Percentiles rank a stretch among this genome's conserved stretches.
phyloP scores from a whole-genome alignment of 1,140 invertebrate species.

The Diabrotica virgifera region DNA sequence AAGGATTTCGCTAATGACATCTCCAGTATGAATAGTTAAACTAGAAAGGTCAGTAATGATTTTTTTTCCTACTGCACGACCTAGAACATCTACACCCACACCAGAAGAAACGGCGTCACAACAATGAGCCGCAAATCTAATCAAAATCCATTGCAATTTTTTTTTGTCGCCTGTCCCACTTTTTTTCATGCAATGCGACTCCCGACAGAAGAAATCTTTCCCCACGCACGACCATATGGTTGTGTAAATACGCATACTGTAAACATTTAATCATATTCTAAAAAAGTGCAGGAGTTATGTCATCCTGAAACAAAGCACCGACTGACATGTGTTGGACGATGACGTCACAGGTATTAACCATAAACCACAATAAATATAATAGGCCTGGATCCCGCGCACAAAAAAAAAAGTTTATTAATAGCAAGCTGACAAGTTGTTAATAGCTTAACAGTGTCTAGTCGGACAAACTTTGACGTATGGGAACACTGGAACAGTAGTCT shows the following conservation, averaged over 20 bases:
- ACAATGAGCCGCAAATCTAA: not conserved
- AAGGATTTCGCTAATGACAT: too few species aligned
- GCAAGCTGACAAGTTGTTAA: too few species aligned
- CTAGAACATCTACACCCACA: too few species aligned
- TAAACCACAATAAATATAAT: too few species aligned
- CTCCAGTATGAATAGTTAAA: too few species aligned
- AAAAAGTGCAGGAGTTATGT: conserved; percentile 2
- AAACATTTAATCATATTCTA: conserved; percentile 1
- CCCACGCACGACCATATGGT: not conserved
- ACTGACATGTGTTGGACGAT: not conserved
- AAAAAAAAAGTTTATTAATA: too few species aligned
- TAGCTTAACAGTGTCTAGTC: too few species aligned
- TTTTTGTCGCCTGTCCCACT: not conserved
- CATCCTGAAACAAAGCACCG: not conserved
- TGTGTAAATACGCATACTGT: not conserved
- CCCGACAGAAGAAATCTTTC: not conserved
- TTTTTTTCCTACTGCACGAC: too few species aligned
- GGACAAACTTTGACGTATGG: too few species aligned
- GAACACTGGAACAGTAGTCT: too few species aligned
- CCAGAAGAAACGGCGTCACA: not conserved
- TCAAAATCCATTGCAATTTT: not conserved
- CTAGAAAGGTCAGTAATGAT: too few species aligned
- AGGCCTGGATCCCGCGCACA: too few species aligned
- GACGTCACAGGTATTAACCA: conserved; percentile 1
- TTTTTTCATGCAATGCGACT: not conserved